Conservation (phyloP, 2,797 vertebrate species). For the Chloroceryle amazona region DNA sequence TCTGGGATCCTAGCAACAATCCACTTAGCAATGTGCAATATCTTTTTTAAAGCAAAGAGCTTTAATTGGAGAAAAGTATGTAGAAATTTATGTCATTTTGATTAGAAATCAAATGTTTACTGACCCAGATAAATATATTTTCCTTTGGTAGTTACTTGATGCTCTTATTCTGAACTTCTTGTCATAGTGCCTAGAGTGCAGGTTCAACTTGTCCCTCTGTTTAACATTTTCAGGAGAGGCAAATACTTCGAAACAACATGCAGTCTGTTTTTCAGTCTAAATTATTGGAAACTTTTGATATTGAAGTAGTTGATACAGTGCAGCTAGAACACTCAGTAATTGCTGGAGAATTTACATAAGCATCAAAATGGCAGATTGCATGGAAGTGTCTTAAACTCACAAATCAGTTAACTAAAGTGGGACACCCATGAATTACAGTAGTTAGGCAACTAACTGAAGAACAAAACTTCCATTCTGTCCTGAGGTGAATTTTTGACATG, state of each 20-base stretch:
- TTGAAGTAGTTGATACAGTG: not conserved
- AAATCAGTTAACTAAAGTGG: not conserved
- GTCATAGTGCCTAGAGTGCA: not conserved
- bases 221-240: not conserved
- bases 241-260: not conserved
- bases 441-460: not conserved
- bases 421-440: not conserved
- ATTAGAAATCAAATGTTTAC: conserved; percentile 27
- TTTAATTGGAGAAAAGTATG: conserved; percentile 49
- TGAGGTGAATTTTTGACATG: not conserved
- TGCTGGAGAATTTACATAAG: not conserved
- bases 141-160: not conserved
- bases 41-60: conserved; percentile 32
- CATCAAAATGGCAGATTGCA: not conserved
- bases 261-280: not conserved
- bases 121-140: not conserved
- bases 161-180: not conserved
- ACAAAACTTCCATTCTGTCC: not conserved
- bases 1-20: conserved; percentile 69
- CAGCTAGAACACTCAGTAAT: not conserved
- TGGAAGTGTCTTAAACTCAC: not conserved
- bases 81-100: not conserved
- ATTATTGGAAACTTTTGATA: not conserved
- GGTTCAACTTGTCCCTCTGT: not conserved
- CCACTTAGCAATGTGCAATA: conserved; percentile 10